Conservation (phyloP, 2,888 invertebrate species). For the Patella depressa region DNA sequence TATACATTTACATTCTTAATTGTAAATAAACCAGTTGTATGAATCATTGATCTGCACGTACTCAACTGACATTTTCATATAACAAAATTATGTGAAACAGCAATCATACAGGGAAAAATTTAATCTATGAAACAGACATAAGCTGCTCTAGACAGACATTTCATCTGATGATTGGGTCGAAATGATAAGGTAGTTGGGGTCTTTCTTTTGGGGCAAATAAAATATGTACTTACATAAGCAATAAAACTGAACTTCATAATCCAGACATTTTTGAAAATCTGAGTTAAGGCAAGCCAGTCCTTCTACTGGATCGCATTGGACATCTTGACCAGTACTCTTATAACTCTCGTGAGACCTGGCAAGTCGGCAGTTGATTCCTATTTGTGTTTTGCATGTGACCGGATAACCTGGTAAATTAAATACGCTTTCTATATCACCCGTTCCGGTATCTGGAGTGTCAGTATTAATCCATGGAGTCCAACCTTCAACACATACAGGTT, state of each 20-base stretch:
- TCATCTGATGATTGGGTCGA: too few relatives aligned
- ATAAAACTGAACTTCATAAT: slow-evolving; percentile 66
- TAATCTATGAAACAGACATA: too few relatives aligned
- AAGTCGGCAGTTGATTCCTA: slow-evolving; percentile 55
- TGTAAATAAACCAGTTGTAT: too few relatives aligned
- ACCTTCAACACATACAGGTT: slow-evolving; percentile 51
- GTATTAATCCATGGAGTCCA: slow-evolving; percentile 70
- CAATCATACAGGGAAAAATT: too few relatives aligned
- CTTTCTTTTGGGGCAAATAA: not conserved
- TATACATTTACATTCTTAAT: too few relatives aligned
- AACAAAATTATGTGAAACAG: too few relatives aligned
- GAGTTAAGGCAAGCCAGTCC: slow-evolving; percentile 79
- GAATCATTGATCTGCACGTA: too few relatives aligned
- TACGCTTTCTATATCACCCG: slow-evolving; percentile 47
- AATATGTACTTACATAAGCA: slow-evolving; percentile 70
- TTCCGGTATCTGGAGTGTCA: slow-evolving; percentile 45
- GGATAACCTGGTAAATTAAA: slow-evolving; percentile 48
- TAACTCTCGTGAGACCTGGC: slow-evolving; percentile 47
- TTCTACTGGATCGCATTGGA: slow-evolving; percentile 71
- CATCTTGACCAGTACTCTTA: slow-evolving; percentile 53
- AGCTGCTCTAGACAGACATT: too few relatives aligned
- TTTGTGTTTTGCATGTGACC: slow-evolving; percentile 46
- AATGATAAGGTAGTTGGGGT: too few relatives aligned
- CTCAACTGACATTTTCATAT: too few relatives aligned
- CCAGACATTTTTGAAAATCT: slow-evolving; percentile 53